Evolutionary conservation across 2,888 invertebrate genomes (phyloP), one percentile per base, ranked within the genome.

Genomic region (Tribolium freemani): DNA sequence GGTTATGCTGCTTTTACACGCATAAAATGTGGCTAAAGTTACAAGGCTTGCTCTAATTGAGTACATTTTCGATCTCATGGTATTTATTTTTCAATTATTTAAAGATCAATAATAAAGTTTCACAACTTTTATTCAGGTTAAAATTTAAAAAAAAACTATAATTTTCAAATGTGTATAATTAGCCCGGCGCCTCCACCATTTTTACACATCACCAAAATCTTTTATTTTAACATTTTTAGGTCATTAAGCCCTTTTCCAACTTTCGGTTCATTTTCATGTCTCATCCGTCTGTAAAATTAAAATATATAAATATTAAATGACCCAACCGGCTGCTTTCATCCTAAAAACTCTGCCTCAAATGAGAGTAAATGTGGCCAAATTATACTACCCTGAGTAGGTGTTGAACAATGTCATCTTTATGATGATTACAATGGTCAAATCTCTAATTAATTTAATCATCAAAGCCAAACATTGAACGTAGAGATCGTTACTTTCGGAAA

Each of bases 71-170:
- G n/a, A n/a, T n/a, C n/a, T n/a, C n/a, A n/a, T n/a, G n/a, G n/a
- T n/a, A n/a, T n/a, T n/a, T n/a, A n/a, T n/a, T n/a, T 16, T 16
- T 16, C 1, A 16, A 16, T 16, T 16, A 16, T 16, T 16, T 16
- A 16, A 16, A 16, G 2, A 2, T 16, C 16, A 16, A 61, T 1
- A 6, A 10, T 44, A 21, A 16, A 16, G 16, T 63, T 30, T n/a
- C 31, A n/a, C n/a, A n/a, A n/a, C n/a, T n/a, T n/a, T n/a, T 66
- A 63, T 63, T 63, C 54, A 67, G 48, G 67, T 67, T 48, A 67
- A 67, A 56, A 67, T 45, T 48, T 48, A 16, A 67, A 57, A 56
- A 16, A 16, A 16, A 16, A 44, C n/a, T n/a, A n/a, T 66, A 54
- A 54, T 66, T 54, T 66, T 46, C 9, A 31, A n/a, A n/a, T n/a